Evolutionary conservation across 2,113 vertebrate genomes (phyloP).

Genomic region (Rhinolophus sinicus): DNA sequence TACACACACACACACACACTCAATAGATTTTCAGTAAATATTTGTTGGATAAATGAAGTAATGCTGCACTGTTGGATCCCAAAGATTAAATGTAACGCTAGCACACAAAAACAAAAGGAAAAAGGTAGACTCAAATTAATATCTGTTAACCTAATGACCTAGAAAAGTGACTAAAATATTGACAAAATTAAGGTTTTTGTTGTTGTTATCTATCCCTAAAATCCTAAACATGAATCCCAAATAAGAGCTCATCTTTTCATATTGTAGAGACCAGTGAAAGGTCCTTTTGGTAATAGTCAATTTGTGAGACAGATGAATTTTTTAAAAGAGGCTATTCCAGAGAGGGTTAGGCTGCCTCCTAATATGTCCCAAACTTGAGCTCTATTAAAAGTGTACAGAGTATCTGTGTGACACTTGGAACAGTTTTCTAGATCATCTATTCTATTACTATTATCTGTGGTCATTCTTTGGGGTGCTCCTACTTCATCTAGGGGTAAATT

Average conservation of each 20-base stretch:
- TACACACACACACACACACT: neutral
- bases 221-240: neutral
- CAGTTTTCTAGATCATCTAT: neutral
- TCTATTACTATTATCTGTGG: neutral
- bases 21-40: constrained; percentile 21
- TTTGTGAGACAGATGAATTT: neutral
- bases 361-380: neutral
- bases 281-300: neutral
- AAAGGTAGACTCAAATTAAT: neutral
- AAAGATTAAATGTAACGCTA: constrained; percentile 16
- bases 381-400: neutral
- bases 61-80: neutral
- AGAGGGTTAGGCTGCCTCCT: neutral
- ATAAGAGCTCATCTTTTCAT: neutral
- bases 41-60: constrained; percentile 40
- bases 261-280: neutral
- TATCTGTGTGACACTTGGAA: neutral
- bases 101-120: neutral
- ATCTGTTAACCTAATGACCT: neutral
- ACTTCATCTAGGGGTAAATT: constrained; percentile 58
- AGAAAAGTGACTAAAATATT: constrained; percentile 3
- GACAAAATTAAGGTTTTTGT: neutral
- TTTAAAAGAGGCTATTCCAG: neutral
- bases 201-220: neutral
- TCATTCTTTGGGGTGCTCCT: constrained; percentile 36